Conservation (phyloP, 2,888 invertebrate genomes). For the Balanococcus diminutus region DNA sequence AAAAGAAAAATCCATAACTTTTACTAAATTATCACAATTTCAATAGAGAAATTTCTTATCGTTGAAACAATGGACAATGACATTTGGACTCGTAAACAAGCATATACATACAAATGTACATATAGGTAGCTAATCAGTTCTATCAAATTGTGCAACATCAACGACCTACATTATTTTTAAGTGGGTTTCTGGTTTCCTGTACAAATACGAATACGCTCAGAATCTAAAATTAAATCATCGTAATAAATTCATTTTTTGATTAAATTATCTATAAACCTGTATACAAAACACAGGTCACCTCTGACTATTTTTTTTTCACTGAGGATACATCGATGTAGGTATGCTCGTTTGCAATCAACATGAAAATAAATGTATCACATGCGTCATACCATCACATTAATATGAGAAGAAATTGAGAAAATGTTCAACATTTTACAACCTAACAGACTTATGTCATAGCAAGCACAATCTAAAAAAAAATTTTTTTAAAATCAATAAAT, state of each 20-base stretch:
- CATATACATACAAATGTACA: not conserved
- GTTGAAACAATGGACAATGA: not conserved
- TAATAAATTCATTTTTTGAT: not conserved
- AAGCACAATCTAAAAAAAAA: not conserved
- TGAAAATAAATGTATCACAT: not conserved
- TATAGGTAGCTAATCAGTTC: not conserved
- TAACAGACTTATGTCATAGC: not conserved
- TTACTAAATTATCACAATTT: no score
- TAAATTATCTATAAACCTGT: not conserved
- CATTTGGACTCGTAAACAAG: not conserved
- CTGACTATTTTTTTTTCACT: not conserved
- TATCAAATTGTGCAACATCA: not conserved
- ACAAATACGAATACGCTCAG: not conserved
- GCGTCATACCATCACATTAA: not conserved
- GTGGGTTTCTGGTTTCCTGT: not conserved
- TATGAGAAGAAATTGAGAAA: not conserved
- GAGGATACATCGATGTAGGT: no score
- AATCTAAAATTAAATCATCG: constrained; percentile 10
- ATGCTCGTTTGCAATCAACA: not conserved
- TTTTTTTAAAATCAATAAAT: not conserved
- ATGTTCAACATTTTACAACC: not conserved
- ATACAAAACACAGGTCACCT: not conserved
- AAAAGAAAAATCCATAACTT: no score
- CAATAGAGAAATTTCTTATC: not conserved
- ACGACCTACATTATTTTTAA: not conserved